Evolutionary conservation across 2,888 invertebrate species (phyloP).

Genomic region (Synanthedon formicaeformis): DNA sequence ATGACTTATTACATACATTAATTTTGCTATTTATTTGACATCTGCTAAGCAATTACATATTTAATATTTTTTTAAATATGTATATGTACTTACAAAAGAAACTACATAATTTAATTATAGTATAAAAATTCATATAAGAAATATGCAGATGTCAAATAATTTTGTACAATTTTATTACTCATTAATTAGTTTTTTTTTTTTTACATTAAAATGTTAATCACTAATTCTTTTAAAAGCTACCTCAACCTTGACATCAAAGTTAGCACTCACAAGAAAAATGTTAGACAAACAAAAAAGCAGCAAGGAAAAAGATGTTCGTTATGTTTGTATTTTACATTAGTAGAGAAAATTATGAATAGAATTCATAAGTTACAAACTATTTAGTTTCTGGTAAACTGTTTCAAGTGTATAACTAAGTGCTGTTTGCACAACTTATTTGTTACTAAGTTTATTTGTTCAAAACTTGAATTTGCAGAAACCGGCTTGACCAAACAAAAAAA

Average conservation of each 20-base stretch:
- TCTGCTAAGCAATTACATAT: background rate
- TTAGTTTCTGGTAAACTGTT: background rate
- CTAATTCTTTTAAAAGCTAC: background rate
- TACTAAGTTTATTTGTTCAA: background rate
- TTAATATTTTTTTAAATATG: background rate
- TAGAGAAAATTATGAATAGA: background rate
- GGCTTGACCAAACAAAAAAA: background rate
- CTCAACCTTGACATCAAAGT: constrained; percentile 4
- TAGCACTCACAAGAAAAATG: constrained; percentile 2
- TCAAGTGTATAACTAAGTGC: background rate
- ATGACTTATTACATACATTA: background rate
- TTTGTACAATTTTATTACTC: background rate
- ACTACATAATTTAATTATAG: background rate
- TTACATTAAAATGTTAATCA: too few relatives aligned
- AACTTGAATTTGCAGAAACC: background rate
- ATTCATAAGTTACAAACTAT: background rate
- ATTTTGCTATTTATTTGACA: background rate
- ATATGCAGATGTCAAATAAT: background rate
- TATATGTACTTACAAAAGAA: too few relatives aligned
- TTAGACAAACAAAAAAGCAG: constrained; percentile 5
- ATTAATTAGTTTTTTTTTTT: too few relatives aligned
- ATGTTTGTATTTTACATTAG: background rate
- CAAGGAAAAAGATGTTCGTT: background rate
- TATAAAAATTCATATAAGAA: background rate
- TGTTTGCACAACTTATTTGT: background rate